These are phyloP conservation scores for Papilio machaon DNA, from an alignment of 1,140 invertebrate genomes.

Conservation along the genomic window DNA sequence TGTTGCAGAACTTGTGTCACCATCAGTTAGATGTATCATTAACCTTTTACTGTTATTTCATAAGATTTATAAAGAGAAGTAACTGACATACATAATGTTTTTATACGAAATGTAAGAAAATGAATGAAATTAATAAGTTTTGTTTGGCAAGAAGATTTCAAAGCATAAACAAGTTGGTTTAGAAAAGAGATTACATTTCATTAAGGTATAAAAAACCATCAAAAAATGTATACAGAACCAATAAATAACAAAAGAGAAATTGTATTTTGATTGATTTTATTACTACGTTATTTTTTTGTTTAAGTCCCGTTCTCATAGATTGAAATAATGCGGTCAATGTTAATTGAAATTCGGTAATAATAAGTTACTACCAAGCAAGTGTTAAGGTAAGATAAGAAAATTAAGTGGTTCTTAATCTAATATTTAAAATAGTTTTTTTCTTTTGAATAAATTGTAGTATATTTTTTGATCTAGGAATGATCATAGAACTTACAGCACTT, in stretches of 20 bases:
- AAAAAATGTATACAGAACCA: conserved; percentile 9
- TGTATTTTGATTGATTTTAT: not conserved
- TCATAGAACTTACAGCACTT: too few relatives aligned
- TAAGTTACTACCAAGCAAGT: not conserved
- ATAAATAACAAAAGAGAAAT: not conserved
- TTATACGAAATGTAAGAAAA: not conserved
- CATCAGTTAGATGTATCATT: not conserved
- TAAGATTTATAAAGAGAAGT: not conserved
- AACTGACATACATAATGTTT: not conserved
- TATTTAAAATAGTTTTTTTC: too few relatives aligned
- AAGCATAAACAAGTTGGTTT: not conserved
- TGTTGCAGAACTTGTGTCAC: not conserved
- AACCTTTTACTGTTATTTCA: conserved; percentile 1
- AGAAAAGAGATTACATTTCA: too few relatives aligned
- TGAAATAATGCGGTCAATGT: conserved; percentile 17
- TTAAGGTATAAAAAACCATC: too few relatives aligned
- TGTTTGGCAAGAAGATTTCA: not conserved
- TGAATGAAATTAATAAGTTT: not conserved
- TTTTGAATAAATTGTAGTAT: too few relatives aligned
- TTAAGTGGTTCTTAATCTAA: too few relatives aligned
- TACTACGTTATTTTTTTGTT: not conserved
- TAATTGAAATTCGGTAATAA: conserved; percentile 5
- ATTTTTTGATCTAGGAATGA: too few relatives aligned
- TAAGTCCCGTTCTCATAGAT: not conserved
- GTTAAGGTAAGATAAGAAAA: too few relatives aligned